These are phyloP conservation scores for Dasysyrphus tricinctus DNA, from an alignment of 2,888 invertebrate species.

Conservation along the genomic window DNA sequence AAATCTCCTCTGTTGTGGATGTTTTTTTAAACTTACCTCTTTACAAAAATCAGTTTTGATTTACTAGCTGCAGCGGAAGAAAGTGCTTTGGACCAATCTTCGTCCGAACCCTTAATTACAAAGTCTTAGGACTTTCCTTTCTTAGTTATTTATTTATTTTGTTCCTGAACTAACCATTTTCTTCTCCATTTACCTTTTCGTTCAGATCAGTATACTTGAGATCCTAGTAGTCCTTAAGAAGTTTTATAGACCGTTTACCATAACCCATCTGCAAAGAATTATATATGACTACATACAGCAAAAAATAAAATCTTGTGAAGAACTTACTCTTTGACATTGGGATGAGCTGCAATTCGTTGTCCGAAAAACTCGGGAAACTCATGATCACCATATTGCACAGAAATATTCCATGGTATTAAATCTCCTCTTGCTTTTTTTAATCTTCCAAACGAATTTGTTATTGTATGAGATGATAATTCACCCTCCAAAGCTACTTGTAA, in stretches of 20 bases:
- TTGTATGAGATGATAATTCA: slow-evolving; percentile 87
- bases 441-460: slow-evolving; percentile 91
- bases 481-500: slow-evolving; percentile 93
- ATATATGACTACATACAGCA: neutral
- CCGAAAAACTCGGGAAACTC: slow-evolving; percentile 96
- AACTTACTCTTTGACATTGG: slow-evolving; percentile 93
- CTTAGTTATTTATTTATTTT: slow-evolving; percentile 86
- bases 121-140: slow-evolving; percentile 90
- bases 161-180: slow-evolving; percentile 47
- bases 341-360: slow-evolving; percentile 97
- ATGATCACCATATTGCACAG: slow-evolving; percentile 97
- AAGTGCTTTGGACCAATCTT: slow-evolving; percentile 90
- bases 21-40: slow-evolving; percentile 78
- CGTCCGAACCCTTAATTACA: slow-evolving; percentile 93
- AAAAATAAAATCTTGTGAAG: neutral
- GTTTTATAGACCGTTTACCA: no score
- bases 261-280: no score
- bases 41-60: slow-evolving; percentile 80
- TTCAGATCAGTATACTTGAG: no score
- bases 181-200: slow-evolving; percentile 82
- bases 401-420: slow-evolving; percentile 98
- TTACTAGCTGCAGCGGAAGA: slow-evolving; percentile 75
- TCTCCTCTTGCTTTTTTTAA: slow-evolving; percentile 98
- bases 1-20: neutral
- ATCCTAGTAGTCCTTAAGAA: no score